phyloP scores from a whole-genome alignment of 1,140 invertebrate species.

The Trichonephila inaurata region DNA sequence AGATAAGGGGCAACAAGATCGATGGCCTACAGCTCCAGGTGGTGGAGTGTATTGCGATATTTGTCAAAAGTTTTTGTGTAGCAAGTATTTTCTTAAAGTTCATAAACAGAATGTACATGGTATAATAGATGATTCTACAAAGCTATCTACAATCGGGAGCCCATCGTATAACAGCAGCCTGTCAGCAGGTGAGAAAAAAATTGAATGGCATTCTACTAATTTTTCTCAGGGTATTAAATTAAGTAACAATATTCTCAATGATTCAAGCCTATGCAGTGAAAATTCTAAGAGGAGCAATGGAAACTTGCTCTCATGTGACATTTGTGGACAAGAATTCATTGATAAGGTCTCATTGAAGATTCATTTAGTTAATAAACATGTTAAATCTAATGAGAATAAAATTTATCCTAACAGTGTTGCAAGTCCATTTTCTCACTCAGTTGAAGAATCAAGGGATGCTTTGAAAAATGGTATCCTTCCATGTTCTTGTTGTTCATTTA shows the following conservation, averaged over 20 bases:
- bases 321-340: conserved; percentile 82
- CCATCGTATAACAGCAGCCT: conserved; percentile 39
- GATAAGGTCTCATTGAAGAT: conserved; percentile 83
- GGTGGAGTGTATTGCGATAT: conserved; percentile 97
- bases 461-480: conserved; percentile 50
- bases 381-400: conserved; percentile 77
- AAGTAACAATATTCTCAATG: conserved; percentile 91
- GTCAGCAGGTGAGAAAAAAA: conserved; percentile 44
- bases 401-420: neutral
- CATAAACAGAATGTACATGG: conserved; percentile 99
- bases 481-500: conserved; percentile 71
- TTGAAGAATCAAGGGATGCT: conserved; percentile 47
- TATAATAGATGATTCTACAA: conserved; percentile 86
- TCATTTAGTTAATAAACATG: conserved; percentile 83
- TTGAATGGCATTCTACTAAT: conserved; percentile 27
- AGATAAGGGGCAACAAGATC: conserved; percentile 79
- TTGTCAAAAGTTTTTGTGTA: conserved; percentile 98
- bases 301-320: conserved; percentile 79
- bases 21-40: conserved; percentile 87
- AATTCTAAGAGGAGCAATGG: conserved; percentile 79
- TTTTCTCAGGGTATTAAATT: conserved; percentile 94
- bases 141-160: conserved; percentile 22
- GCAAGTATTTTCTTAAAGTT: conserved; percentile 97
- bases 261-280: conserved; percentile 82
- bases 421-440: conserved; percentile 41